Percentiles rank a stretch among this genome's conserved stretches.
Evolutionary conservation across 2,888 invertebrate species (phyloP).

Genomic region (Cryptosula pallasiana): DNA sequence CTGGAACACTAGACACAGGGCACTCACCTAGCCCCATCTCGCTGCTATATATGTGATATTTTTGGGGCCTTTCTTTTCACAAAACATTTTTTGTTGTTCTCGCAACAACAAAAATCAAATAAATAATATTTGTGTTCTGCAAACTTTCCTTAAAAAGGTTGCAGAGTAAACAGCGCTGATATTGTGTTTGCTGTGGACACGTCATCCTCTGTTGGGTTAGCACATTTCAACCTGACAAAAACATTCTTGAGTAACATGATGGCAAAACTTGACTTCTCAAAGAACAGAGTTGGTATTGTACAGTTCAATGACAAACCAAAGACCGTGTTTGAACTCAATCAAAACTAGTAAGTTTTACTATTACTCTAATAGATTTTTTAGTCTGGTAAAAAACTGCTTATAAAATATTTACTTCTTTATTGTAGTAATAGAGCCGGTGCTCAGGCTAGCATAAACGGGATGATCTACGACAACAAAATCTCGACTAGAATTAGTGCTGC

Average conservation of each 20-base stretch:
- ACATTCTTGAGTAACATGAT: not conserved
- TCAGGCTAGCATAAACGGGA: not conserved
- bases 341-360: slow-evolving; percentile 5
- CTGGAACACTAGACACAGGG: no score
- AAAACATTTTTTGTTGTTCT: no score
- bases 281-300: not conserved
- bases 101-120: no score
- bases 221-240: not conserved
- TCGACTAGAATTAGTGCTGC: not conserved
- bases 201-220: not conserved
- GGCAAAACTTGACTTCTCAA: not conserved
- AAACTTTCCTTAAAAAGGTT: no score
- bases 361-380: no score
- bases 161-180: not conserved
- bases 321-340: not conserved
- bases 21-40: no score
- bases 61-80: no score
- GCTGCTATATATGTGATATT: no score
- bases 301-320: slow-evolving; percentile 5
- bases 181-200: slow-evolving; percentile 13
- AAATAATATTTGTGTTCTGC: no score
- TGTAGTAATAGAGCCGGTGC: not conserved
- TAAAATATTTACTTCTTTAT: no score
- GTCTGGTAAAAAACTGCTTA: no score
- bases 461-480: not conserved